Evolutionary conservation across 2,113 vertebrate genomes (phyloP), one percentile per base, ranked within the genome.

Genomic region (Carassius auratus): DNA sequence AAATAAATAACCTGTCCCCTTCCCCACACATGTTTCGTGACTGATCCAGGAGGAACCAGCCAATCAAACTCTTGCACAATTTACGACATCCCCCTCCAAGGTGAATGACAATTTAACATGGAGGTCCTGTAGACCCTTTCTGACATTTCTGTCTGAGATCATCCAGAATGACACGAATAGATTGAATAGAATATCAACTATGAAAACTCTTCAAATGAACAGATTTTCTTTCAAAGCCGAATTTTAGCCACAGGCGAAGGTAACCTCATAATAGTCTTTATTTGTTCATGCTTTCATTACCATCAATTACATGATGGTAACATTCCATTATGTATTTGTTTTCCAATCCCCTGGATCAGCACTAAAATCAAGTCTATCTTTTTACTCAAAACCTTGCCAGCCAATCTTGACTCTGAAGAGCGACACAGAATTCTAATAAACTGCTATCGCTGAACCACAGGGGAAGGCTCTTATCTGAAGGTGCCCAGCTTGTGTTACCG

Each of bases 1-100:
- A 90, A 90, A 90, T 88, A 91, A 87, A 89, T 89, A 87, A 89
- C 86, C 86, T 83, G 84, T 84, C 81, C 85, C 80, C 59, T 69
- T 84, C 79, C 77, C 76, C 68, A 55, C 45, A 33, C 38, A 42
- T 77, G 80, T 52, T 79, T 52, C 52, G 61, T 76, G 62, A n/a
- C 38, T 45, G 85, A 87, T 85, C 57, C 74, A 84, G 52, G 79
- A 78, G 50, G 82, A 87, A 79, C 55, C n/a, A 73, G 64, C 83
- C 64, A 77, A 76, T 82, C 68, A 88, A 87, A 84, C 19, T 86
- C 61, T 86, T 86, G 76, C 74, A 80, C 69, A 84, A 87, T 90
- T 92, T 81, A 62, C 66, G 62, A 87, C 73, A 38, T 85, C 59
- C 33, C 76, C 68, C 36, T 3, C 86, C 73, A 81, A 76, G 81